Conservation (phyloP, 23 tunicate genomes). For the Corella eumyota region DNA sequence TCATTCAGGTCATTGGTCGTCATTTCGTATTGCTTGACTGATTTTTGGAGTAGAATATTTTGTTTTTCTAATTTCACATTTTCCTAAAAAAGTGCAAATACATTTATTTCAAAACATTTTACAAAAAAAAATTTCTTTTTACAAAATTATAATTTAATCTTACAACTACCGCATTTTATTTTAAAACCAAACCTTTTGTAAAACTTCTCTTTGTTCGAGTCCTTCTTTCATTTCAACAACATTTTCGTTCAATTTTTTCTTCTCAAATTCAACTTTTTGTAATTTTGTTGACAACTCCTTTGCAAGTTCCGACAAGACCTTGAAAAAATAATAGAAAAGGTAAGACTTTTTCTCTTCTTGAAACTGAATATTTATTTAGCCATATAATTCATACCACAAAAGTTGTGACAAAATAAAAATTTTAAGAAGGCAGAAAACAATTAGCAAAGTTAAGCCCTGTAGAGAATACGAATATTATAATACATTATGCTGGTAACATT, state of each 20-base stretch:
- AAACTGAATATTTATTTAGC: too few species aligned
- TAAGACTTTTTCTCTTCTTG: too few species aligned
- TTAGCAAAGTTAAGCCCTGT: too few species aligned
- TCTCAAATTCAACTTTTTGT: constrained; percentile 61
- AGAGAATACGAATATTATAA: too few species aligned
- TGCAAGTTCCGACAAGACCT: constrained; percentile 76
- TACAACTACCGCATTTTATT: not conserved
- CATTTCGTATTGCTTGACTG: constrained; percentile 56
- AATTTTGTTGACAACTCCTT: constrained; percentile 61
- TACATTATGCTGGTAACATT: too few species aligned
- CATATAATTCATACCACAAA: too few species aligned
- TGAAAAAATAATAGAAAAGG: not conserved
- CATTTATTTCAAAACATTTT: not conserved
- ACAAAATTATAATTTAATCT: not conserved
- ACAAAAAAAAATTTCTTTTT: not conserved
- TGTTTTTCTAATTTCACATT: constrained; percentile 71
- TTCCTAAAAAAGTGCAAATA: constrained; percentile 27
- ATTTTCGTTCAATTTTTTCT: constrained; percentile 37
- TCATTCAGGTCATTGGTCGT: constrained; percentile 28
- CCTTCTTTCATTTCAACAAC: constrained; percentile 54
- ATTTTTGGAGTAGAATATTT: constrained; percentile 56
- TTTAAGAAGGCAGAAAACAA: too few species aligned
- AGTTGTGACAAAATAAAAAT: too few species aligned
- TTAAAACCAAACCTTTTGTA: constrained; percentile 31
- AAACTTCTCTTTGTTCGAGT: constrained; percentile 49